Base-by-base conservation (phyloP, 2,888 invertebrate genomes). In the Tribolium freemani region DNA sequence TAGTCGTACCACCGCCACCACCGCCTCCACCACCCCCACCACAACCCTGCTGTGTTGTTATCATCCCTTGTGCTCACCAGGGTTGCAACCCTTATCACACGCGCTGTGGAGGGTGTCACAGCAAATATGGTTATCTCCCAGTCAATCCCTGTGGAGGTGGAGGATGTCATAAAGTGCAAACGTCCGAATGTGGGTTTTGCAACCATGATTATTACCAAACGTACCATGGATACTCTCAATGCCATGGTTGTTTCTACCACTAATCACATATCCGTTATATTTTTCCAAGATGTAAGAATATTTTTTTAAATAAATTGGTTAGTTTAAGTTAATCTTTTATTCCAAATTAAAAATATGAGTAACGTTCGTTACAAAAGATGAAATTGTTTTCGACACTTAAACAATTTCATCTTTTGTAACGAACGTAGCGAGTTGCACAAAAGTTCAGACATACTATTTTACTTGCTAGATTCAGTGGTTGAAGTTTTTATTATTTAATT, bases 141-240 rank as follows among this genome's bases (percentile, higher is more conserved):
- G 20, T 21, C 2, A 67, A 71, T 69, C 71, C 63, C 46, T 69
- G 63, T 1, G 26, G 26, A 3, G 26, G 26, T 1, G 26, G 26
- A 26, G 73, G 74, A 4, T 79, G 79, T 31, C 61, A 64, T 10
- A 71, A 58, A 46, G 73, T 73, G 44, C 10, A 45, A 46, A 30
- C 13, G 9, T 9, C 10, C 16, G 44, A 38, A 3, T 58, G 57
- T 58, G 9, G 11, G 2, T 58, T 4, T n/a, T 58, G 57, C 20
- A n/a, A 2, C 0, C 44, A 16, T 9, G n/a, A 58, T 45, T 58
- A 31, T 45, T 58, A 58, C 9, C 13, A 44, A 5, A 58, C 16
- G 6, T 58, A 16, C 11, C 4, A 5, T 16, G 57, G 57, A 2
- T 58, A 20, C 44, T 38, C 57, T 5, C 5, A 16, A 11, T 58